phyloP scores from a whole-genome alignment of 2,113 vertebrate genomes.

The Spizaetus ornatus region DNA sequence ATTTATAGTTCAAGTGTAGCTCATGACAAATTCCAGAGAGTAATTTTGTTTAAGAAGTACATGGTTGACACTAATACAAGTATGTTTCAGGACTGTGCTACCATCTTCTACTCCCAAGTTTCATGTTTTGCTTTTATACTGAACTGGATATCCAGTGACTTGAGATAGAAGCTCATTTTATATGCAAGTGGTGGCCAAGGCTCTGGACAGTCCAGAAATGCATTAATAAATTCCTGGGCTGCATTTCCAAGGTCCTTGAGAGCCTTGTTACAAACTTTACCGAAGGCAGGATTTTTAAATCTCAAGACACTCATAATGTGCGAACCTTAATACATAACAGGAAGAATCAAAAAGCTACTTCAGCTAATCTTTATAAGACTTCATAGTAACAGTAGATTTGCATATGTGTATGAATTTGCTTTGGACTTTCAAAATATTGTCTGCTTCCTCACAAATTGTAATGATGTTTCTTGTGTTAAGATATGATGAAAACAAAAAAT shows the following conservation, averaged over 20 bases:
- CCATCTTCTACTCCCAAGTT: background rate
- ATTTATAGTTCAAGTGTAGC: background rate
- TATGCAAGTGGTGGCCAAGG: background rate
- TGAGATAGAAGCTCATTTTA: background rate
- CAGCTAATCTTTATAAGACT: background rate
- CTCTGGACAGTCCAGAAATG: background rate
- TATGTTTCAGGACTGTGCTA: background rate
- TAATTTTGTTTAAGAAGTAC: background rate
- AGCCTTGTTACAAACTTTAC: background rate
- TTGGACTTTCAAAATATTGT: background rate
- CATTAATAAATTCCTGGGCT: background rate
- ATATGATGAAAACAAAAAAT: slow-evolving; percentile 76
- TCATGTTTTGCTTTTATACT: background rate
- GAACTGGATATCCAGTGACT: background rate
- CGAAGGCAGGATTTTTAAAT: background rate
- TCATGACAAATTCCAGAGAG: background rate
- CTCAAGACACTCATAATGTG: background rate
- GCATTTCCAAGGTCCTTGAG: background rate
- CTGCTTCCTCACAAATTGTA: background rate
- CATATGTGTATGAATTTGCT: background rate
- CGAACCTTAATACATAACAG: background rate
- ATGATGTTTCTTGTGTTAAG: slow-evolving; percentile 57
- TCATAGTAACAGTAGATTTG: background rate
- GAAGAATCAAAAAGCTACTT: background rate
- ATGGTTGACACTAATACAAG: background rate